A percentile compares a stretch with the other conserved stretches of the same genome.
phyloP scores from a whole-genome alignment of 2,113 vertebrate genomes.

The Centropus bengalensis region DNA sequence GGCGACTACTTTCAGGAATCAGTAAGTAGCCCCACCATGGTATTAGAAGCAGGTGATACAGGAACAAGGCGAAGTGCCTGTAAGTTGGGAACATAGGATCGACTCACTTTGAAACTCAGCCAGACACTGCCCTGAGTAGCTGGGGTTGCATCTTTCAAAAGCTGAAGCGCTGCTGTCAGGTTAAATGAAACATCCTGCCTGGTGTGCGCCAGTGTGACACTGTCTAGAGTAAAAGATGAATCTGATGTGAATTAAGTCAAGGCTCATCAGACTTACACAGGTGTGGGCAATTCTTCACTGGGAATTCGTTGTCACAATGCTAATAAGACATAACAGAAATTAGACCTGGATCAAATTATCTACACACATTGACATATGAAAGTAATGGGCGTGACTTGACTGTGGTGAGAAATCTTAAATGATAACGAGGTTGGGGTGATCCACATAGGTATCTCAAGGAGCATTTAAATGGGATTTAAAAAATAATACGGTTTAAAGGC shows the following conservation, averaged over 20 bases:
- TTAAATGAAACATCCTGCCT: not conserved
- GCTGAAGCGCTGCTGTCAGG: not conserved
- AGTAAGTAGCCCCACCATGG: not conserved
- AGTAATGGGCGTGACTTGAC: not conserved
- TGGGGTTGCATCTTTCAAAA: not conserved
- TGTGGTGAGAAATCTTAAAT: not conserved
- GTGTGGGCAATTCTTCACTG: not conserved
- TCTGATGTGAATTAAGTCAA: slow-evolving; percentile 49
- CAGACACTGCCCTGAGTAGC: not conserved
- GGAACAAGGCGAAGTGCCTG: not conserved
- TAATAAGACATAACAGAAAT: slow-evolving; percentile 27
- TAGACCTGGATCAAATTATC: slow-evolving; percentile 17
- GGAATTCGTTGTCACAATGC: not conserved
- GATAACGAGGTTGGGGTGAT: not conserved
- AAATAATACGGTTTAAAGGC: not conserved
- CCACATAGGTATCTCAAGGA: not conserved
- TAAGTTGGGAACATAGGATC: accelerated
- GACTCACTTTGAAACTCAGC: not conserved
- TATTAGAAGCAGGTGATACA: not conserved
- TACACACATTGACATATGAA: not conserved
- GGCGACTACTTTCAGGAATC: not conserved
- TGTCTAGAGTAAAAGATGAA: slow-evolving; percentile 3
- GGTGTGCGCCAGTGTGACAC: not conserved
- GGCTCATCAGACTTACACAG: slow-evolving; percentile 16
- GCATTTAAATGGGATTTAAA: not conserved